Base-by-base conservation (phyloP, 1,140 invertebrate genomes). In the Drosophila busckii region DNA sequence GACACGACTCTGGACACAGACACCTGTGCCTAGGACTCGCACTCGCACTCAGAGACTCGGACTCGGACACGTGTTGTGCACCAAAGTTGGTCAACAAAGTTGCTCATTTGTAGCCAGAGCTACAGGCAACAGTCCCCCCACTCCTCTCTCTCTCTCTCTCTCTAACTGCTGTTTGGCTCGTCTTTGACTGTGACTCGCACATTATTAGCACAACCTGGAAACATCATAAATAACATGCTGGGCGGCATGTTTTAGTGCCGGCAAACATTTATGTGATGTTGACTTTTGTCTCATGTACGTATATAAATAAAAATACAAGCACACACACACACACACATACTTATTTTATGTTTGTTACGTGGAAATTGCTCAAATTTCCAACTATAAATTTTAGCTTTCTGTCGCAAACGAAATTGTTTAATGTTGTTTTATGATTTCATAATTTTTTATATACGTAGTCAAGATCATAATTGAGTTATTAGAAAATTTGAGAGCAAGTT, bases 121-220 rank as follows among this genome's bases (percentile, higher is more conserved):
- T 59, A n/a, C n/a, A n/a, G n/a, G n/a, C n/a, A n/a, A n/a, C n/a
- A n/a, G n/a, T n/a, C 58, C 10, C 28, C 12, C 12, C 13, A 31
- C 16, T 2, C 0, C 23, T 37, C 5, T 23, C 10, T n/a, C 54
- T 3, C 28, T 29, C 7, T 13, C 10, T 2, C n/a, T 3, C 23
- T 0, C 23, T 13, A 7, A 2, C 6, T 20, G 9, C 31, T 4
- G n/a, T n/a, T n/a, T n/a, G n/a, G n/a, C 10, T 37, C 19, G 42
- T 15, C 37, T 42, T 40, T 16, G 41, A 50, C 59, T 63, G 41
- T 26, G 25, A 48, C 46, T 41, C 53, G 50, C 70, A 80, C 73
- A 73, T 80, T 80, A 80, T 80, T 80, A 80, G 75, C 75, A 53
- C 73, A 80, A 80, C 68, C 68, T 80, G 68, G n/a, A 54, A 54